These are phyloP conservation scores for Galendromus occidentalis DNA, from an alignment of 1,140 invertebrate species.

Conservation along the genomic window DNA sequence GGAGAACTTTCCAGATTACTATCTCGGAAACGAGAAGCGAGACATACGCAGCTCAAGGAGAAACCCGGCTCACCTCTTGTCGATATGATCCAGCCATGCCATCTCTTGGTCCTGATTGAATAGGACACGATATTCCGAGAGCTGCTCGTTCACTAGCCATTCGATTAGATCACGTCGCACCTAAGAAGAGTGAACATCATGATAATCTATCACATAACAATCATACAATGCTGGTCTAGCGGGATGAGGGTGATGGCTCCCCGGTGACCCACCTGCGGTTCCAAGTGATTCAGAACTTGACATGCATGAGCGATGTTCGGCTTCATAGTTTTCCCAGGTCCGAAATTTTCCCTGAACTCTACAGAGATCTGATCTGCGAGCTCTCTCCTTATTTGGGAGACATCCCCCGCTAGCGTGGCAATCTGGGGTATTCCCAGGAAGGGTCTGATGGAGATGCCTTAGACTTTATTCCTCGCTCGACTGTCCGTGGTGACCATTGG, in stretches of 20 bases:
- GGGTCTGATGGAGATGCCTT: background rate
- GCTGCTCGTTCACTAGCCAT: slow-evolving; percentile 75
- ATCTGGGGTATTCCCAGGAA: slow-evolving; percentile 20
- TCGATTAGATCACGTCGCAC: slow-evolving; percentile 49
- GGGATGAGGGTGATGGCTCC: background rate
- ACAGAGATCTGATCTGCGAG: slow-evolving; percentile 70
- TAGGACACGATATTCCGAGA: slow-evolving; percentile 78
- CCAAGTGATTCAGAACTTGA: background rate
- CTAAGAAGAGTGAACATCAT: background rate
- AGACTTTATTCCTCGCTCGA: too few species aligned
- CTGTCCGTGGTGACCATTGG: too few species aligned
- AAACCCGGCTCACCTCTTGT: too few species aligned
- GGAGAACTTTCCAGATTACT: too few species aligned
- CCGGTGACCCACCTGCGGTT: background rate
- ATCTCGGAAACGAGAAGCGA: too few species aligned
- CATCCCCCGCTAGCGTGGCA: slow-evolving; percentile 24
- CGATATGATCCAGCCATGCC: slow-evolving; percentile 88
- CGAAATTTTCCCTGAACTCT: slow-evolving; percentile 86
- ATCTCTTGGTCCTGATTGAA: slow-evolving; percentile 87
- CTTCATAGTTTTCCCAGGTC: slow-evolving; percentile 28
- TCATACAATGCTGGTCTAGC: background rate
- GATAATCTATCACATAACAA: background rate
- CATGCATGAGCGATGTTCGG: slow-evolving; percentile 8
- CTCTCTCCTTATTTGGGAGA: slow-evolving; percentile 59
- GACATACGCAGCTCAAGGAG: too few species aligned